phyloP scores from a whole-genome alignment of 2,113 vertebrate species.

The Calcarius ornatus region DNA sequence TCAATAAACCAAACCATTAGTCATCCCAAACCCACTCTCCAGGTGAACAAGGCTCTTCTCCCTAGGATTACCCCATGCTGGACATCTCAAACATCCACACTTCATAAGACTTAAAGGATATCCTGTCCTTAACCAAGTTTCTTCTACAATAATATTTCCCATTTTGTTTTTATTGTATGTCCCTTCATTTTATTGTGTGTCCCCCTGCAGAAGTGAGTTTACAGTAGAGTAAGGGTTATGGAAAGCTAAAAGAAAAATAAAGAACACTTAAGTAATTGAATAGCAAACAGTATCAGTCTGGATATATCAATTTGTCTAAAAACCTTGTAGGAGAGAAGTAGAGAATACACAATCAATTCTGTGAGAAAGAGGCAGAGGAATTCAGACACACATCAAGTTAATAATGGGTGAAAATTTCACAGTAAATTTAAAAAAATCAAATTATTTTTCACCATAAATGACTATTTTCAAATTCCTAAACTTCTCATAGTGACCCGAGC shows the following conservation, averaged over 20 bases:
- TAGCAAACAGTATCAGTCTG: neutral
- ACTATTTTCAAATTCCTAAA: neutral
- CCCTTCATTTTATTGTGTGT: neutral
- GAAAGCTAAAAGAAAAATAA: neutral
- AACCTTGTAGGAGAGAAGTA: neutral
- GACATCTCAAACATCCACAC: neutral
- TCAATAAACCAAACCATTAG: neutral
- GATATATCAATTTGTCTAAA: neutral
- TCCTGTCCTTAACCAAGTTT: neutral
- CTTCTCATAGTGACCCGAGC: neutral
- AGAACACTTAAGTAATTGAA: neutral
- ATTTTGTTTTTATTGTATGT: neutral
- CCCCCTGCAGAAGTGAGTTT: neutral
- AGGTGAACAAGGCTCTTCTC: neutral
- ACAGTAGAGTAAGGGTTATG: neutral
- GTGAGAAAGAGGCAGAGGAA: neutral
- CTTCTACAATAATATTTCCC: neutral
- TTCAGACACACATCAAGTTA: neutral
- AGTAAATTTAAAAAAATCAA: neutral
- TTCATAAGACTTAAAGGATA: neutral
- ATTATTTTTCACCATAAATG: neutral
- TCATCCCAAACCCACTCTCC: neutral
- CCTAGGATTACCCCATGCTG: neutral
- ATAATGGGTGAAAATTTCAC: neutral
- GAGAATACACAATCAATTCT: neutral